A percentile compares a stretch with the other conserved stretches of the same genome.
Conservation (phyloP, 2,888 invertebrate species). For the Deilephila porcellus region DNA sequence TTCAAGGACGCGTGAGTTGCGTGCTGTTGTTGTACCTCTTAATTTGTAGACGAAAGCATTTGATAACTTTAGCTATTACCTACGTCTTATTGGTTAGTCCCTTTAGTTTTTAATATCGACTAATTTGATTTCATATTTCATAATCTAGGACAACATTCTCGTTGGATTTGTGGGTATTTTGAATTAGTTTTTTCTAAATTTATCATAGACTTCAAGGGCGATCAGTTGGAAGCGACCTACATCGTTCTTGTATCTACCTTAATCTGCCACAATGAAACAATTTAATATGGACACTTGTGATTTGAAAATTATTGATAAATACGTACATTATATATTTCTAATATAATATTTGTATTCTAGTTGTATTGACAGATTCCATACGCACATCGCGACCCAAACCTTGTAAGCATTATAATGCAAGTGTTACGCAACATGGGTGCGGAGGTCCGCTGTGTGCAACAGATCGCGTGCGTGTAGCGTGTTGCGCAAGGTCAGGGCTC, state of each 20-base stretch:
- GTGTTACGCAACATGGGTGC: constrained; percentile 15
- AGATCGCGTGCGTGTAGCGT: constrained; percentile 65
- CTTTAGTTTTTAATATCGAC: background rate
- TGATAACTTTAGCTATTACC: background rate
- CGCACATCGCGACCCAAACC: background rate
- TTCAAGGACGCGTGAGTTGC: background rate
- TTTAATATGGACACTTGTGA: no score
- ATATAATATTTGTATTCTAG: no score
- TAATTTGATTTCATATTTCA: no score
- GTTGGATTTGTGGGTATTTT: no score
- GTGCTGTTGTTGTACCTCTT: background rate
- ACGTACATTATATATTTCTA: no score
- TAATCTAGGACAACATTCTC: no score
- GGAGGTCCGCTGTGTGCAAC: constrained; percentile 50
- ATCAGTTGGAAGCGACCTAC: no score
- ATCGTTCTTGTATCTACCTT: no score
- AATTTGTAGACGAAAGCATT: no score
- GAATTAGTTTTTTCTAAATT: no score
- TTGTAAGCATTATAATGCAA: background rate
- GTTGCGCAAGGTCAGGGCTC: constrained; percentile 83
- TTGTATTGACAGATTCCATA: background rate
- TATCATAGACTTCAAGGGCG: no score
- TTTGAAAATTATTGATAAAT: background rate
- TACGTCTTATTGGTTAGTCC: background rate
- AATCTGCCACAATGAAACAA: no score